These are phyloP conservation scores for Chaenodraco wilsoni DNA, from an alignment of 2,797 vertebrate species.

Conservation along the genomic window DNA sequence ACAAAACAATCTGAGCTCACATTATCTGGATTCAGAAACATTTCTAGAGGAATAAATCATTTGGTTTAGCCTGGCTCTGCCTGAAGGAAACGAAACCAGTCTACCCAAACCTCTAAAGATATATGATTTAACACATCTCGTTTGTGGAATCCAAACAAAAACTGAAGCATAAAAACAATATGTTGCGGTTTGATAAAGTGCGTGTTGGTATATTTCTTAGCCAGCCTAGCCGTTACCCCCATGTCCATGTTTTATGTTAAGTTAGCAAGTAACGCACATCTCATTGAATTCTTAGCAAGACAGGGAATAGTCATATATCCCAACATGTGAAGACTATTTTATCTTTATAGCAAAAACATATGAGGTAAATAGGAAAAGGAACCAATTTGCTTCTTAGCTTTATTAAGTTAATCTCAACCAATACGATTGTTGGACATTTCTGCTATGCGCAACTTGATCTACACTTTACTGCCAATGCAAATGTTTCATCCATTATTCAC, in stretches of 20 bases:
- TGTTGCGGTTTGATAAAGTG: not conserved
- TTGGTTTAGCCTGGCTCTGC: not conserved
- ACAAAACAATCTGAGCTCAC: not conserved
- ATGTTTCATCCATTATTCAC: slow-evolving; percentile 13
- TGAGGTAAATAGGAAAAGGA: not conserved
- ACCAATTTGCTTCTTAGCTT: not conserved
- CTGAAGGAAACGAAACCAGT: not conserved
- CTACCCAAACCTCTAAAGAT: not conserved
- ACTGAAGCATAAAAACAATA: not conserved
- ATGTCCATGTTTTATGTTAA: not conserved
- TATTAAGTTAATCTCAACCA: not conserved
- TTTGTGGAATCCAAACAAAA: not conserved
- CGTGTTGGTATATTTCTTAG: too few relatives aligned
- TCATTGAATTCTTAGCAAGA: not conserved
- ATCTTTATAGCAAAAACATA: not conserved
- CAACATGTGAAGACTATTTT: not conserved
- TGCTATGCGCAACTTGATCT: not conserved
- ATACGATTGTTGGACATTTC: not conserved
- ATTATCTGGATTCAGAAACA: too few relatives aligned
- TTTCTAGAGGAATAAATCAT: too few relatives aligned
- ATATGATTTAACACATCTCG: not conserved
- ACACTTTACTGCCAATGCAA: not conserved
- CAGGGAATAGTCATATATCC: not conserved
- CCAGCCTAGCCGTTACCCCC: not conserved
- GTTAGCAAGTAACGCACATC: not conserved